A percentile compares a stretch with the other conserved stretches of the same genome.
phyloP scores from a whole-genome alignment of 2,113 vertebrate genomes.

The Uropsilus gracilis region DNA sequence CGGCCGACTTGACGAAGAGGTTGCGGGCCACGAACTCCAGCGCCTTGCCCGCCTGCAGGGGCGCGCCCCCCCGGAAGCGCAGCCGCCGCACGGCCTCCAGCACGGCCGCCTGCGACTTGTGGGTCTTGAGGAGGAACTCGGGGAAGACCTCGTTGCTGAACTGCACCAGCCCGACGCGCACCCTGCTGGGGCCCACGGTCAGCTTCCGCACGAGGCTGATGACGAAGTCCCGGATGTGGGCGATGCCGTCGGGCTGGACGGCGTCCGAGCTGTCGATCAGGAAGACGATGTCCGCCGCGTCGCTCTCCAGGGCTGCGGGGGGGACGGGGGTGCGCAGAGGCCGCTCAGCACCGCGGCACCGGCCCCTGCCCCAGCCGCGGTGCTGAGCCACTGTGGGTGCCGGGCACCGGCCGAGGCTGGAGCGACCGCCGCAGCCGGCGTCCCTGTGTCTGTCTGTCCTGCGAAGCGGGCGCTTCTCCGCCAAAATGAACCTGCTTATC shows the following conservation, averaged over 20 bases:
- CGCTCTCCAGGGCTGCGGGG: constrained; percentile 82
- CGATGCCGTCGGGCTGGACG: constrained; percentile 83
- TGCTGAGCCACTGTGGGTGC: neutral
- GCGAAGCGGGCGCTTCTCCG: no score
- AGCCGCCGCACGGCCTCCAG: constrained; percentile 89
- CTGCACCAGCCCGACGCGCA: constrained; percentile 91
- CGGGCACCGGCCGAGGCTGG: no score
- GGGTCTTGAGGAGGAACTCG: constrained; percentile 91
- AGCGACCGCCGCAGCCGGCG: no score
- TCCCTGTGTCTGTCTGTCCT: no score
- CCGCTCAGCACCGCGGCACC: no score
- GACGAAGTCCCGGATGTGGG: constrained; percentile 95
- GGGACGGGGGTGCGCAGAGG: no score
- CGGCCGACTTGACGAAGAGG: constrained; percentile 89
- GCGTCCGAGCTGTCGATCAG: constrained; percentile 94
- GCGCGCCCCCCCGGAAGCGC: constrained; percentile 90
- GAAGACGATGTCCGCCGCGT: constrained; percentile 94
- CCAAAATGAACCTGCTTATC: no score
- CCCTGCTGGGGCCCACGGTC: constrained; percentile 89
- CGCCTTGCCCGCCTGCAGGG: constrained; percentile 90
- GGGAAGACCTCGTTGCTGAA: constrained; percentile 90
- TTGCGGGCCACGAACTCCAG: constrained; percentile 90
- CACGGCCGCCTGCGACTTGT: constrained; percentile 87
- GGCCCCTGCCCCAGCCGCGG: neutral
- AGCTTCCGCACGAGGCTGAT: constrained; percentile 90